Base-by-base conservation (phyloP, 2,797 vertebrate genomes). In the Chloroceryle inda region DNA sequence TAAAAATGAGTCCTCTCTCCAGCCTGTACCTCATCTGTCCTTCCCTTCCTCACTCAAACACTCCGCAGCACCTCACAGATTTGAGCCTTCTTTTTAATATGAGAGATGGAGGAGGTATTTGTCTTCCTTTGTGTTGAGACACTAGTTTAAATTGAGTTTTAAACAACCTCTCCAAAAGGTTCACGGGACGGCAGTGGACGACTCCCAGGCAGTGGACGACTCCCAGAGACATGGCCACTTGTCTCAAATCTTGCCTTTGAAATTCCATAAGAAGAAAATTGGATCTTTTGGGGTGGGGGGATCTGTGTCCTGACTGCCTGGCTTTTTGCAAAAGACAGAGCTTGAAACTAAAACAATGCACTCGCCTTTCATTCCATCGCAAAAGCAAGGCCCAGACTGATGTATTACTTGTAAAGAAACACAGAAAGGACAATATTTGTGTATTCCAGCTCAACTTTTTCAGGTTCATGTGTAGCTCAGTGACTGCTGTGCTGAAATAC, bases 401-500 rank as follows among this genome's bases (percentile, higher is more conserved):
- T 16, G 26, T 3, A 27, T 33, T 59, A 37, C 31, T 71, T 11
- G 1, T 44, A 50, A 88, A 37, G 59, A 63, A 92, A 80, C 26
- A 61, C 23, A 58, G 50, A 89, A 87, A 80, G 35, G 56, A 82
- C 50, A 59, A 75, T 10, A 31, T 61, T 55, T 29, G 20, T 49
- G 23, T 59, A 63, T 77, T 77, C n/a, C 58, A 63, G 55, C 14
- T 74, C 61, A 73, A 58, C 35, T 11, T 81, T 84, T 87, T 58
- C 81, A 85, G 81, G 56, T 91, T 89, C 67, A 75, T 26, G 55
- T 59, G 31, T 74, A 89, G 84, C 85, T 95, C 84, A 92, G 18
- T n/a, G 56, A 85, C 56, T 71, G 78, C 53, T 49, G 19, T 23
- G 31, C 35, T 63, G 44, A 90, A 96, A 85, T 53, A 52, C 5